These are phyloP conservation scores for Sterrhoptilus dennistouni DNA, from an alignment of 2,113 vertebrate genomes.

Conservation along the genomic window DNA sequence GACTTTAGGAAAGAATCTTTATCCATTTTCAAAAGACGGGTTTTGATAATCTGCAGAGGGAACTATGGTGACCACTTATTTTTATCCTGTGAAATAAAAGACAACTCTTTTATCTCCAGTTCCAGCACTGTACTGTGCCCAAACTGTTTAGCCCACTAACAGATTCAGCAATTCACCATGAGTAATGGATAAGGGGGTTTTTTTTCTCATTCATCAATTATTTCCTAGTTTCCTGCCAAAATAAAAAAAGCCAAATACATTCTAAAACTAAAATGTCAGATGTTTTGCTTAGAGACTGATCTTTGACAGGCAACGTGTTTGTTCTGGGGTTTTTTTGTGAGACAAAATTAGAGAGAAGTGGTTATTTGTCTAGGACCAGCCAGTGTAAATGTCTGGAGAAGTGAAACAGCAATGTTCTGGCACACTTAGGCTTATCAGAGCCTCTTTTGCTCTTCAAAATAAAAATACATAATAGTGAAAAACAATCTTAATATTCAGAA, in stretches of 20 bases:
- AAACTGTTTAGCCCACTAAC: background rate
- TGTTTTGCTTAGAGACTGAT: conserved; percentile 4
- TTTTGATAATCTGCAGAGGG: background rate
- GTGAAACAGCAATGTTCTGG: background rate
- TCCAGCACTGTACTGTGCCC: background rate
- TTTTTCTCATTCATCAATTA: conserved; percentile 25
- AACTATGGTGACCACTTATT: background rate
- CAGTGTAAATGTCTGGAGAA: conserved; percentile 2
- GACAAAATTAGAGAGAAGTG: background rate
- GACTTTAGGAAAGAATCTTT: background rate
- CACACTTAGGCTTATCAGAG: background rate
- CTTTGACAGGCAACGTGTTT: conserved; percentile 7
- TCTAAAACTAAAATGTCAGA: conserved; percentile 4
- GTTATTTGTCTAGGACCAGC: background rate
- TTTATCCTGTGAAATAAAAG: background rate
- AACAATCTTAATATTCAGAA: background rate
- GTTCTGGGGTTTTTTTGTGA: background rate
- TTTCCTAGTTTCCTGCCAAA: background rate
- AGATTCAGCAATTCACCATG: background rate
- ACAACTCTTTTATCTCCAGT: background rate
- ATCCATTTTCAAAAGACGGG: background rate
- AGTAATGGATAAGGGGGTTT: background rate
- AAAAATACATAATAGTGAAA: background rate
- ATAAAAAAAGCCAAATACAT: background rate
- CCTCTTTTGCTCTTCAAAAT: background rate